Conservation (phyloP, 2,797 vertebrate species). For the Fundulus diaphanus region DNA sequence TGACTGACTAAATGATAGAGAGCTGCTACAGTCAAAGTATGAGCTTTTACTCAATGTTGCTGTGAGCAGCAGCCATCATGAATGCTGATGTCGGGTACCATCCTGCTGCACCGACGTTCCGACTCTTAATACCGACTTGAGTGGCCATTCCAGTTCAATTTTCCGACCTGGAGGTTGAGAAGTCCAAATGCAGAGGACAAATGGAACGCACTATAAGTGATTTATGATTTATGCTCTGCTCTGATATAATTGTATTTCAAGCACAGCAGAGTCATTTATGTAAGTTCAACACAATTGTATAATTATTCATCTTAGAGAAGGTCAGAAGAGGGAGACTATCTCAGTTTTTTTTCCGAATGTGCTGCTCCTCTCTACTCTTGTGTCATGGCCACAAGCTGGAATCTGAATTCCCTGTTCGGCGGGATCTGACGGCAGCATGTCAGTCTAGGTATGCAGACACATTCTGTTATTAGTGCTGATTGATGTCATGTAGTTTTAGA, state of each 20-base stretch:
- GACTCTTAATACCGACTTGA: too few relatives aligned
- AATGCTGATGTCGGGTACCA: too few relatives aligned
- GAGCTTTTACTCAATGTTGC: too few relatives aligned
- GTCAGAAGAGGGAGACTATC: slow-evolving; percentile 3
- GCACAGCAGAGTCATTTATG: background rate
- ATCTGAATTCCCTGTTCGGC: background rate
- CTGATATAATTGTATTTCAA: slow-evolving; percentile 3
- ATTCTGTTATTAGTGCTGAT: background rate
- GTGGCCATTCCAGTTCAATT: too few relatives aligned
- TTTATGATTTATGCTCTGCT: background rate
- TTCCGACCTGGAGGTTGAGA: too few relatives aligned
- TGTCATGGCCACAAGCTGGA: background rate
- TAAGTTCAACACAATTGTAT: slow-evolving; percentile 7
- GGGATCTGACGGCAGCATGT: background rate
- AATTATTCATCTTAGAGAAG: slow-evolving; percentile 8
- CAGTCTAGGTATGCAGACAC: background rate
- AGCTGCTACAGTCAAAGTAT: too few relatives aligned
- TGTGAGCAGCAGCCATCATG: too few relatives aligned
- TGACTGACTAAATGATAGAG: too few relatives aligned
- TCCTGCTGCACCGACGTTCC: too few relatives aligned
- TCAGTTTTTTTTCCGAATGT: background rate
- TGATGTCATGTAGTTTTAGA: background rate
- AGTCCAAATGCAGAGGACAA: too few relatives aligned
- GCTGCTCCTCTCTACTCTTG: background rate
- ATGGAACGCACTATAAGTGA: too few relatives aligned